Percentiles rank a stretch among this genome's conserved stretches.
Conservation (phyloP, 2,888 invertebrate genomes). For the Parthenolecanium corni region DNA sequence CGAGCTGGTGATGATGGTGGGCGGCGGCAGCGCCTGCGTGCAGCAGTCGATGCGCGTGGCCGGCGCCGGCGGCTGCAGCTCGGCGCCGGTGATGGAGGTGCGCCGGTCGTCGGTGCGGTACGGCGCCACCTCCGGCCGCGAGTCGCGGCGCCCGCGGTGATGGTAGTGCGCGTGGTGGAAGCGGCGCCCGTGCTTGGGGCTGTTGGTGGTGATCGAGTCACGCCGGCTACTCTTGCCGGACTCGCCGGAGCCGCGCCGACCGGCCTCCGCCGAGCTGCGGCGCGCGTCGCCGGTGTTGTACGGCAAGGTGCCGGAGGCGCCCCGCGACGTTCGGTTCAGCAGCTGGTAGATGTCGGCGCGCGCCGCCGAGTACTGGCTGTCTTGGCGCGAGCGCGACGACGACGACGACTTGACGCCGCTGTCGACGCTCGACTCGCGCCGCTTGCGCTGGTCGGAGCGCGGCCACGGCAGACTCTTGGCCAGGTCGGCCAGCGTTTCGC, state of each 20-base stretch:
- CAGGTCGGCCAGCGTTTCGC: slow-evolving; percentile 78
- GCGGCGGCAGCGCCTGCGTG: slow-evolving; percentile 42
- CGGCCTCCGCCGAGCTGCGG: slow-evolving; percentile 48
- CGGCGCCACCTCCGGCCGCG: slow-evolving; percentile 37
- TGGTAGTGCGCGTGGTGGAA: slow-evolving; percentile 32
- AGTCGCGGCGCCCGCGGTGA: slow-evolving; percentile 43
- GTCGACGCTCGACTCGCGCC: slow-evolving; percentile 76
- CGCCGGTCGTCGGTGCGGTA: slow-evolving; percentile 6
- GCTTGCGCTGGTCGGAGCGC: slow-evolving; percentile 50
- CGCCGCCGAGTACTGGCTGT: slow-evolving; percentile 45
- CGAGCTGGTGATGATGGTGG: slow-evolving; percentile 70
- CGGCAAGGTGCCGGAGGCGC: slow-evolving; percentile 42
- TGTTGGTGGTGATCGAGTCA: slow-evolving; percentile 42
- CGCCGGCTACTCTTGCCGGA: slow-evolving; percentile 48
- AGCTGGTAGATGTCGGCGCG: slow-evolving; percentile 58
- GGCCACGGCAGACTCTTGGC: slow-evolving; percentile 76
- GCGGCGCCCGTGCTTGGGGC: slow-evolving; percentile 34
- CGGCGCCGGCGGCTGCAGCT: slow-evolving; percentile 28
- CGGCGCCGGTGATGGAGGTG: slow-evolving; percentile 29
- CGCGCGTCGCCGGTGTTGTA: slow-evolving; percentile 37
- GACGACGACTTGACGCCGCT: slow-evolving; percentile 65
- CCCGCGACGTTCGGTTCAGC: slow-evolving; percentile 53
- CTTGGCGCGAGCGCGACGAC: slow-evolving; percentile 59
- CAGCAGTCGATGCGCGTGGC: slow-evolving; percentile 31
- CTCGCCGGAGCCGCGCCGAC: slow-evolving; percentile 52